Base-by-base conservation (phyloP, 2,797 vertebrate species). In the Delichon dasypus region DNA sequence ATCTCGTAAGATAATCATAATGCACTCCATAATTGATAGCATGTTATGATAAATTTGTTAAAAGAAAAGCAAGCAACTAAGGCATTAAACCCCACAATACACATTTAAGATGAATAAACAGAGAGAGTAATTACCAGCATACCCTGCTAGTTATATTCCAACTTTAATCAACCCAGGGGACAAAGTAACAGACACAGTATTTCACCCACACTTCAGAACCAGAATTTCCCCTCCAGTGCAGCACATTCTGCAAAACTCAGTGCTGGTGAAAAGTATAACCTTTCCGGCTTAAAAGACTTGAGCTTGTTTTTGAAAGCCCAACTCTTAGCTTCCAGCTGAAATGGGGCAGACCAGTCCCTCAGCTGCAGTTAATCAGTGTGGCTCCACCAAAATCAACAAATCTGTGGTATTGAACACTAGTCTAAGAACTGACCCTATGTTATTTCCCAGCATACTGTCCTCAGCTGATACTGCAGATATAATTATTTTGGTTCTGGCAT, bases 371-470 rank as follows among this genome's bases (percentile, higher is more conserved):
- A 76, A 93, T 87, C 61, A 89, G 90, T 1, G 1, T 14, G 57
- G 57, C 89, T 96, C 86, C 90, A 94, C 53, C 61, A 86, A 92
- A 89, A 79, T 47, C 90, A 95, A 95, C 92, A 90, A 85, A 87
- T 77, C 90, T 72, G 27, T 27, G 89, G 53, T 75, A 58, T 85
- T 93, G 89, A 91, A 92, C 84, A 51, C 71, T 6, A 64, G 29
- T 16, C 72, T 67, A 57, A 89, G 68, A 89, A 47, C 25, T 88
- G 93, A 89, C 84, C 88, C 67, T 14, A 5, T 22, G 38, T 15
- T 94, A 78, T 73, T 95, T 93, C 87, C 81, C 87, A 93, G 53
- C 2, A 6, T 47, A 85, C 27, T 74, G 50, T 85, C 92, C 83
- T 93, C 92, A 77, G 44, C 5, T 92, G 84, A 67, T 92, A 61